Conservation (phyloP, 2,888 invertebrate genomes). For the Sarcophaga caerulescens region DNA sequence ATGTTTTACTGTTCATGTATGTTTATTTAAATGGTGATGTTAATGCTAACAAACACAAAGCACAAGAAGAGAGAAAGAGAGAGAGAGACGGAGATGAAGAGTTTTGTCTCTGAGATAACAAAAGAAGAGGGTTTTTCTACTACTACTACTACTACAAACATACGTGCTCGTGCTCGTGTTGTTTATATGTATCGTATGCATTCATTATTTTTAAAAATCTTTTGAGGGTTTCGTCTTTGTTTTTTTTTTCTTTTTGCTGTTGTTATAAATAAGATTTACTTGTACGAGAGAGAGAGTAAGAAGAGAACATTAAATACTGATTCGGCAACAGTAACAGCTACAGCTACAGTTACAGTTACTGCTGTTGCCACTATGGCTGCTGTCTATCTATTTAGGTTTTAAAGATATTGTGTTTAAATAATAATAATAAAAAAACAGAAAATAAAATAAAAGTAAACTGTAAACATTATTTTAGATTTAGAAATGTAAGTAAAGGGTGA, state of each 20-base stretch:
- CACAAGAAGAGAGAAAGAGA: not conserved
- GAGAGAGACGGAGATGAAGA: not conserved
- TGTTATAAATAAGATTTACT: not conserved
- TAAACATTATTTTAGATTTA: not conserved
- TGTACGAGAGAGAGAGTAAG: not conserved
- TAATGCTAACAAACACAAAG: not conserved
- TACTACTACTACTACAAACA: not conserved
- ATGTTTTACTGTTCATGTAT: not conserved
- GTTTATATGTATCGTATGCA: conserved; percentile 37
- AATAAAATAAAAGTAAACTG: conserved; percentile 44
- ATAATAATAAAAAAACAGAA: conserved; percentile 22
- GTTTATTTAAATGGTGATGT: not conserved
- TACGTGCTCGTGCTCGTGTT: too few relatives aligned
- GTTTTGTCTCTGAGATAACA: not conserved
- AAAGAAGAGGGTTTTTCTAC: conserved; percentile 32
- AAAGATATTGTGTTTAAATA: not conserved
- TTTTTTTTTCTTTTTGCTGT: conserved; percentile 30
- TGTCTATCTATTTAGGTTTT: too few relatives aligned
- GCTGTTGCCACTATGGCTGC: too few relatives aligned
- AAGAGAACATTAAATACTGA: not conserved
- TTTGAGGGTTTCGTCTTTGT: conserved; percentile 4
- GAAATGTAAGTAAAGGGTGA: too few relatives aligned
- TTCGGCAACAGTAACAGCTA: too few relatives aligned
- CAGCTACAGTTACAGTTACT: too few relatives aligned
- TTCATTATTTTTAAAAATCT: conserved; percentile 28